Evolutionary conservation across 2,113 vertebrate genomes (phyloP).

Genomic region (Malaclemys terrapin): DNA sequence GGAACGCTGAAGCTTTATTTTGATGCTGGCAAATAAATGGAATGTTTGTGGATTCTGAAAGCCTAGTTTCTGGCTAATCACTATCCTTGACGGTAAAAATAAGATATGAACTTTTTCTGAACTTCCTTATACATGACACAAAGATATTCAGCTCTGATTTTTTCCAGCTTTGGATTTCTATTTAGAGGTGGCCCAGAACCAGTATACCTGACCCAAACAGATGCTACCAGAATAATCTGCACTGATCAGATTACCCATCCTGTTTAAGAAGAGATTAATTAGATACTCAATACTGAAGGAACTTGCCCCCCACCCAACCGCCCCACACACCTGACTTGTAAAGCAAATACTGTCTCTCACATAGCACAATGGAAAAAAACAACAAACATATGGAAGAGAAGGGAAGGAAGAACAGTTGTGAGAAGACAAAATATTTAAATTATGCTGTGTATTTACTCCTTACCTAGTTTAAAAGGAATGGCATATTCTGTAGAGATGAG

Average conservation of each 20-base stretch:
- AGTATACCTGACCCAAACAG: not conserved
- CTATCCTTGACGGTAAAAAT: slow-evolving; percentile 52
- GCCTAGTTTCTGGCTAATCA: slow-evolving; percentile 37
- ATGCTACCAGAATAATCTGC: not conserved
- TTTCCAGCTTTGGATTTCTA: slow-evolving; percentile 8
- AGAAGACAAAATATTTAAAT: slow-evolving; percentile 66
- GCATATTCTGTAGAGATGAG: slow-evolving; percentile 56
- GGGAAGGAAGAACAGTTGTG: slow-evolving; percentile 46
- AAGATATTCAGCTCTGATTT: not conserved
- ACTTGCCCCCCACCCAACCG: not conserved
- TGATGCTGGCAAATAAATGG: slow-evolving; percentile 69
- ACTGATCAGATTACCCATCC: not conserved
- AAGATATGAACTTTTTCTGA: slow-evolving; percentile 56
- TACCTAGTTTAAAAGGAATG: slow-evolving; percentile 59
- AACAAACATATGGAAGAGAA: not conserved
- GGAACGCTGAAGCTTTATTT: slow-evolving; percentile 58
- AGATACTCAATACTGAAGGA: not conserved
- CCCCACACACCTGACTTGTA: not conserved
- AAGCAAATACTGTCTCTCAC: not conserved
- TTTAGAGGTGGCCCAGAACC: not conserved
- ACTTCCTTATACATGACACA: slow-evolving; percentile 30
- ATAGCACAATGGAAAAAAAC: not conserved
- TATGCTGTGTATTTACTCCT: slow-evolving; percentile 45
- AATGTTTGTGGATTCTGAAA: slow-evolving; percentile 67
- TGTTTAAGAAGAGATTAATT: not conserved